Conservation (phyloP, 2,797 vertebrate species). For the Triplophysa bombifrons region DNA sequence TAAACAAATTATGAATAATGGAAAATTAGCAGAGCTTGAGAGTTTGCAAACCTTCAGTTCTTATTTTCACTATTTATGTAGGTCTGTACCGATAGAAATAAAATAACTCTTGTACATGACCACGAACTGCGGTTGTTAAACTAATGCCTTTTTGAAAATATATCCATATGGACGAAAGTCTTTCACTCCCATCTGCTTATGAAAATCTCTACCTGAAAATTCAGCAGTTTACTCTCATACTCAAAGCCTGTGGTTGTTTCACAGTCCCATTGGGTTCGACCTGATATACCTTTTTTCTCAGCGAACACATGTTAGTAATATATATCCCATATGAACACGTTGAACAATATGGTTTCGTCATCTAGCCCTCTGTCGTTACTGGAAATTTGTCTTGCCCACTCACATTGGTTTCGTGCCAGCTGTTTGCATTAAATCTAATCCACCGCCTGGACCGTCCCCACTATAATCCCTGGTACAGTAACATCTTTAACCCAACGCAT, state of each 20-base stretch:
- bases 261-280: constrained; percentile 64
- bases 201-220: constrained; percentile 58
- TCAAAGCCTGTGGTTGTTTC: constrained; percentile 60
- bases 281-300: constrained; percentile 59
- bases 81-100: neutral
- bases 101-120: constrained; percentile 7
- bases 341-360: constrained; percentile 56
- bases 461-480: neutral
- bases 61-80: neutral
- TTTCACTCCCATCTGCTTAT: constrained; percentile 61
- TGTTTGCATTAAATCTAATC: constrained; percentile 15
- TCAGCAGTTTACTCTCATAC: constrained; percentile 63
- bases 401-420: constrained; percentile 26
- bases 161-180: constrained; percentile 58
- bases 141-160: constrained; percentile 53
- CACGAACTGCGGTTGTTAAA: constrained; percentile 47
- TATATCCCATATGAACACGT: constrained; percentile 64
- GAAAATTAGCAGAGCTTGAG: neutral
- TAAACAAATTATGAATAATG: constrained; percentile 27
- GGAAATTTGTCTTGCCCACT: constrained; percentile 29
- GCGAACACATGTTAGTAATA: constrained; percentile 67
- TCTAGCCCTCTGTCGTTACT: constrained; percentile 42
- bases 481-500: constrained; percentile 16
- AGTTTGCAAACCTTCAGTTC: neutral
- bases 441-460: neutral